These are phyloP conservation scores for Megalops atlanticus DNA, from an alignment of 2,113 vertebrate species.

Conservation along the genomic window DNA sequence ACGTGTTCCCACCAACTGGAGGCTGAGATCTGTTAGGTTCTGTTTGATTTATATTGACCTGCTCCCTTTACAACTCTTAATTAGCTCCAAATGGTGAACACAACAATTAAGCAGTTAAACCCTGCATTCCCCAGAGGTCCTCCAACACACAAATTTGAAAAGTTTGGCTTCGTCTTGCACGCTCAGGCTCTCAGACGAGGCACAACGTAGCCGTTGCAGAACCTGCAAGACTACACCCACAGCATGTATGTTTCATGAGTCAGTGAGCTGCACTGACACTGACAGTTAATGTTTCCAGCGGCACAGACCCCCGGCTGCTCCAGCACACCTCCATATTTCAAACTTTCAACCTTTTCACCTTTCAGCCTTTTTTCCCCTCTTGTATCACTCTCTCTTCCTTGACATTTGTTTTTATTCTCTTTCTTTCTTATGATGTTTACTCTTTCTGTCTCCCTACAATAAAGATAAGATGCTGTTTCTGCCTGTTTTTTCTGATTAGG, in stretches of 20 bases:
- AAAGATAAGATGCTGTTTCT: neutral
- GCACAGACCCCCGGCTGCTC: neutral
- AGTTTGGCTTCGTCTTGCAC: too few relatives aligned
- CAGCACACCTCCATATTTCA: neutral
- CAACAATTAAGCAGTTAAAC: neutral
- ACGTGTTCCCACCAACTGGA: neutral
- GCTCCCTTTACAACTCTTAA: neutral
- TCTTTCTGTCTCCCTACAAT: neutral
- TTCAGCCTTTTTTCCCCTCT: too few relatives aligned
- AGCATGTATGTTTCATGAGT: neutral
- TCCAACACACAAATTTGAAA: too few relatives aligned
- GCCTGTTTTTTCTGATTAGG: neutral
- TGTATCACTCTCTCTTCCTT: too few relatives aligned
- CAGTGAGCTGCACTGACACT: neutral
- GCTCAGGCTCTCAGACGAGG: neutral
- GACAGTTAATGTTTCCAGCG: neutral
- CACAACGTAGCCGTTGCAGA: neutral
- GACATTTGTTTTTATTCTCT: too few relatives aligned
- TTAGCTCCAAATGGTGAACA: slow-evolving; percentile 12
- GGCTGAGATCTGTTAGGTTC: neutral
- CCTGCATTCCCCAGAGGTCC: neutral
- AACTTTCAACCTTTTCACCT: too few relatives aligned
- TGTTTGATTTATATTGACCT: neutral
- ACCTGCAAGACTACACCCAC: neutral
- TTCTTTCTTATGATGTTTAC: too few relatives aligned